These are phyloP conservation scores for Drosophila mettleri DNA, from an alignment of 2,888 invertebrate genomes.

Conservation along the genomic window DNA sequence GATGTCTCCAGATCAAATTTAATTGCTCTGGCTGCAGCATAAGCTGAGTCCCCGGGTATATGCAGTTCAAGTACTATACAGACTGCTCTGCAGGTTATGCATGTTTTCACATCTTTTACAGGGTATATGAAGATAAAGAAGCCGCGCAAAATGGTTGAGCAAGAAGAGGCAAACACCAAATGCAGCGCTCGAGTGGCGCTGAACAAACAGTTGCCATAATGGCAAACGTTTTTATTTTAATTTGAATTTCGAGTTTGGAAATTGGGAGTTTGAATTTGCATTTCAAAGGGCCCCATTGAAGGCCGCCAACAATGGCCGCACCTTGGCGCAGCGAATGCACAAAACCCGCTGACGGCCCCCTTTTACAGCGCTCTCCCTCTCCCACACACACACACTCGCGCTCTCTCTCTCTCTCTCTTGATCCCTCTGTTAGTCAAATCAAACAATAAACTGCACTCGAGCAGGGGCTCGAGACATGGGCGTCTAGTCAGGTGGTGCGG, in stretches of 20 bases:
- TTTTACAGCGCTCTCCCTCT: slow-evolving; percentile 2
- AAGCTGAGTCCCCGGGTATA: background rate
- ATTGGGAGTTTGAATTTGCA: slow-evolving; percentile 48
- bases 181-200: slow-evolving; percentile 38
- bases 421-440: slow-evolving; percentile 44
- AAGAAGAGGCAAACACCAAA: background rate
- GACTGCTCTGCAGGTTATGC: background rate
- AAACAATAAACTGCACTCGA: slow-evolving; percentile 81
- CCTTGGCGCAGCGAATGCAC: slow-evolving; percentile 46
- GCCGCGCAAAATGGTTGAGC: slow-evolving; percentile 2
- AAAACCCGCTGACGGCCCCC: slow-evolving; percentile 45
- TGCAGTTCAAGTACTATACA: background rate
- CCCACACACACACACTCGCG: background rate
- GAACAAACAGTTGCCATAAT: slow-evolving; percentile 59
- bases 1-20: background rate
- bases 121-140: slow-evolving; percentile 20
- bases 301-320: slow-evolving; percentile 60
- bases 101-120: background rate
- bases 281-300: slow-evolving; percentile 66
- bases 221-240: slow-evolving; percentile 57
- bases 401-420: background rate
- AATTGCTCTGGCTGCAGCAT: rapidly evolving
- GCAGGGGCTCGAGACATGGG: background rate
- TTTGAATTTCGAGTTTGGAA: slow-evolving; percentile 48
- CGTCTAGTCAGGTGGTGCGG: slow-evolving; percentile 13